Percentiles rank a stretch among this genome's conserved stretches.
Evolutionary conservation across 2,113 vertebrate genomes (phyloP).

Genomic region (Saccopteryx bilineata): DNA sequence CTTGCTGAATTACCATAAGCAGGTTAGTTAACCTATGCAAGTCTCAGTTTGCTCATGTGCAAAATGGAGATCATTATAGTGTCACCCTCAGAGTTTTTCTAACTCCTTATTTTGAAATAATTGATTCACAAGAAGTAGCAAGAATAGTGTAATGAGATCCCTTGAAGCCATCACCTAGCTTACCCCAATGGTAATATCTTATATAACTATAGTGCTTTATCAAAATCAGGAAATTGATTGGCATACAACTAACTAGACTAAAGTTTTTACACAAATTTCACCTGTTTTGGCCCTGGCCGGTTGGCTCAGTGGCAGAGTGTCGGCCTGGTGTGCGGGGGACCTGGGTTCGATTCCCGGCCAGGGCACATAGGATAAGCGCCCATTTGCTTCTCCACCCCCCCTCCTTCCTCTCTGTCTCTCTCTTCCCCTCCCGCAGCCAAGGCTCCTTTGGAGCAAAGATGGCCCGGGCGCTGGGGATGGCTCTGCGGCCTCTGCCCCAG

Average conservation of each 20-base stretch:
- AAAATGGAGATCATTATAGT: neutral
- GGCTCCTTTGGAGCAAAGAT: too few relatives aligned
- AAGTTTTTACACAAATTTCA: neutral
- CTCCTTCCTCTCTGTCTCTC: too few relatives aligned
- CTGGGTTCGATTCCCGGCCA: too few relatives aligned
- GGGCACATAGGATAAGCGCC: too few relatives aligned
- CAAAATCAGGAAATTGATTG: neutral
- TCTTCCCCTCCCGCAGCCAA: too few relatives aligned
- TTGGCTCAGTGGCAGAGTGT: too few relatives aligned
- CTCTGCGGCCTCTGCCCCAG: too few relatives aligned
- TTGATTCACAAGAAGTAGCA: constrained; percentile 16
- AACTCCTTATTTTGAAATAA: constrained; percentile 4
- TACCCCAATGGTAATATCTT: neutral
- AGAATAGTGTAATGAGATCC: neutral
- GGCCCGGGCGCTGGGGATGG: too few relatives aligned
- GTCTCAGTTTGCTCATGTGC: neutral
- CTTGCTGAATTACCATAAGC: neutral
- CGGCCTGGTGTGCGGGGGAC: too few relatives aligned
- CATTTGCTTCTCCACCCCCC: too few relatives aligned
- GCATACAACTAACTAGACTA: neutral
- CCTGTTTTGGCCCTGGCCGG: neutral
- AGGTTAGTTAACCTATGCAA: neutral
- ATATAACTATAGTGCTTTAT: neutral
- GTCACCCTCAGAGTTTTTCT: neutral
- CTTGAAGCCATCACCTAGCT: neutral